Conservation (phyloP, 1,140 invertebrate genomes). For the Asobara japonica region DNA sequence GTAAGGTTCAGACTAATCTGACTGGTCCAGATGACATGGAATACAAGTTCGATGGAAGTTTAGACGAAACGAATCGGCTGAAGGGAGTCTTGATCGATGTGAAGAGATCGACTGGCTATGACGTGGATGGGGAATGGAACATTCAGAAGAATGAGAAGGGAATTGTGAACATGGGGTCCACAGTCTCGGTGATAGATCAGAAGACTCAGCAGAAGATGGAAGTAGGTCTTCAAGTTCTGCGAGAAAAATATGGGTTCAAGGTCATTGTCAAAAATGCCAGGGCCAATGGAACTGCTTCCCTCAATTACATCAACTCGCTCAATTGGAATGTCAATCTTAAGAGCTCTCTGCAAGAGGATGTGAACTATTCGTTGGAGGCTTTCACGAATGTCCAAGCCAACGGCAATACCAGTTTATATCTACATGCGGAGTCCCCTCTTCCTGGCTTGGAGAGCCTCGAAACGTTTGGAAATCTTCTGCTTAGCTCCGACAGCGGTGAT, state of each 20-base stretch:
- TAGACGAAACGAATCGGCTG: constrained; percentile 40
- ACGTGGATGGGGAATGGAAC: constrained; percentile 36
- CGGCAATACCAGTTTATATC: constrained; percentile 50
- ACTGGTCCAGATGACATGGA: constrained; percentile 37
- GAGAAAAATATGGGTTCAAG: constrained; percentile 41
- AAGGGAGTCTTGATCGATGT: constrained; percentile 51
- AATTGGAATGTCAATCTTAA: constrained; percentile 52
- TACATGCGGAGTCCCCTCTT: constrained; percentile 50
- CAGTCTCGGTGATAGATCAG: constrained; percentile 26
- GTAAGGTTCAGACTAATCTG: constrained; percentile 42
- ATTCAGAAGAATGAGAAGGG: neutral
- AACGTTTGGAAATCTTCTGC: constrained; percentile 49
- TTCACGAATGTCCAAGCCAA: constrained; percentile 54
- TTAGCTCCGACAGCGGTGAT: constrained; percentile 45
- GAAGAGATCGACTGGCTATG: constrained; percentile 30
- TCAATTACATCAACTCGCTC: constrained; percentile 48
- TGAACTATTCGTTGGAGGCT: constrained; percentile 38
- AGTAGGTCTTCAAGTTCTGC: constrained; percentile 41
- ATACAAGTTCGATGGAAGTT: constrained; percentile 42
- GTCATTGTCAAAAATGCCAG: constrained; percentile 25
- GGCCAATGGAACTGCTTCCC: constrained; percentile 41
- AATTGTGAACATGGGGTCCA: neutral
- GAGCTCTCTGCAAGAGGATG: neutral
- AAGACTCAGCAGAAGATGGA: neutral
- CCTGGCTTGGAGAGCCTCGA: constrained; percentile 45